Evolutionary conservation across 2,888 invertebrate species (phyloP).

Genomic region (Lithophane socia): DNA sequence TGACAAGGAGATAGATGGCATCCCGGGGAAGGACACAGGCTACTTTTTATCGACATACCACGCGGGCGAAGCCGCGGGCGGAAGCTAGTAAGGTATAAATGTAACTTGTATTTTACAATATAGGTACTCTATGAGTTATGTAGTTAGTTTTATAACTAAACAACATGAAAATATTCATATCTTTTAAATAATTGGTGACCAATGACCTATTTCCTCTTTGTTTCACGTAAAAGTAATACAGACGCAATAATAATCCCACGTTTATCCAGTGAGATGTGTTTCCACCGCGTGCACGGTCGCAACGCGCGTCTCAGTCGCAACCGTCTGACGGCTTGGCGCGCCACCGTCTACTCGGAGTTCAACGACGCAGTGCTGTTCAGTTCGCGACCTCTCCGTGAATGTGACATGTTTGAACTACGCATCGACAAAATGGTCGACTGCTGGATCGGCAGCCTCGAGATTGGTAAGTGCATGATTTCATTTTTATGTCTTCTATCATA

Average conservation of each 20-base stretch:
- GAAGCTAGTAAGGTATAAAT: too few species aligned
- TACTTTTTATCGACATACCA: too few species aligned
- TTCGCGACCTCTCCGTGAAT: constrained; percentile 95
- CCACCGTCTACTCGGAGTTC: constrained; percentile 97
- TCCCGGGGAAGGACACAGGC: too few species aligned
- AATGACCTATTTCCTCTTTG: too few species aligned
- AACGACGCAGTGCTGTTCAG: constrained; percentile 98
- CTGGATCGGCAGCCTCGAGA: constrained; percentile 98
- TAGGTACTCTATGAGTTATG: too few species aligned
- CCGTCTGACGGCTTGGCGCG: constrained; percentile 96
- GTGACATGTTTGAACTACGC: constrained; percentile 97
- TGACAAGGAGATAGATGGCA: too few species aligned
- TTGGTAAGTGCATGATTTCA: constrained; percentile 88
- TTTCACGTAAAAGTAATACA: neutral
- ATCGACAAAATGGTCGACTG: constrained; percentile 97
- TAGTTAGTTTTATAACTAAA: too few species aligned
- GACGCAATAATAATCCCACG: neutral
- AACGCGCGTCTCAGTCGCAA: constrained; percentile 96
- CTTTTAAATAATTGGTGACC: too few species aligned
- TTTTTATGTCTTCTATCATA: constrained; percentile 8
- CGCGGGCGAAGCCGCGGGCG: too few species aligned
- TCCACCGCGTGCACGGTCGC: constrained; percentile 97
- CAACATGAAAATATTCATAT: too few species aligned
- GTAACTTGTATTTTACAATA: neutral
- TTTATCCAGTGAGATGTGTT: constrained; percentile 93